These are phyloP conservation scores for Neosilurus mollespiculum DNA, from an alignment of 2,797 vertebrate species.

Conservation along the genomic window DNA sequence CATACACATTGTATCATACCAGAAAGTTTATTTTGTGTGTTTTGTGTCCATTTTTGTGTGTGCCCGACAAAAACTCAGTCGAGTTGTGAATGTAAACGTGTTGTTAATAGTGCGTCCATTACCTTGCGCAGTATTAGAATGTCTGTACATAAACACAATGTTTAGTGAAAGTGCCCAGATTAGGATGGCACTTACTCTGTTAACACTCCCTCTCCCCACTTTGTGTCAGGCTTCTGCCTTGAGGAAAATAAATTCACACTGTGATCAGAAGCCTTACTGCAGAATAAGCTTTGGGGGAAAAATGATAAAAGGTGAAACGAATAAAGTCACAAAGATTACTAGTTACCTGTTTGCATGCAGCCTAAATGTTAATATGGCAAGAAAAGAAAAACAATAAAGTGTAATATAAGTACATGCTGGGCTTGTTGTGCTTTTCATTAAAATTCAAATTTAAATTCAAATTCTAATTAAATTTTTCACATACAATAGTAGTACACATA, in stretches of 20 bases:
- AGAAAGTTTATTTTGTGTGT: conserved; percentile 53
- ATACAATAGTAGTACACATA: too few species aligned
- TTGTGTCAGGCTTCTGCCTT: conserved; percentile 74
- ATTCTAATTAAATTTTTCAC: too few species aligned
- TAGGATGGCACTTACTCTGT: conserved; percentile 68
- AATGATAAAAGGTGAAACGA: conserved; percentile 64
- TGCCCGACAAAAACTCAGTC: conserved; percentile 69
- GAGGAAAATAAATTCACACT: conserved; percentile 79
- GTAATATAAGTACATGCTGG: conserved; percentile 80
- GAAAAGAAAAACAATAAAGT: conserved; percentile 71
- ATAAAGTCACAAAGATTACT: conserved; percentile 68
- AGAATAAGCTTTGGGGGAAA: conserved; percentile 73
- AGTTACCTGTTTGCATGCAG: conserved; percentile 91
- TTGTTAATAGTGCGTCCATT: conserved; percentile 74
- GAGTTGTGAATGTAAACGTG: conserved; percentile 79
- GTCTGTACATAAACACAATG: conserved; percentile 80
- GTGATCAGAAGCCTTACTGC: conserved; percentile 87
- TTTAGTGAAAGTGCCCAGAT: conserved; percentile 79
- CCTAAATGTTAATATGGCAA: conserved; percentile 83
- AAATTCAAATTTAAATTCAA: too few species aligned
- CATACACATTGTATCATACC: conserved; percentile 58
- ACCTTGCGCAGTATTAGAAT: conserved; percentile 84
- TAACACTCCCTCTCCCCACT: conserved; percentile 67
- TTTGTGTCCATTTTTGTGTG: conserved; percentile 64
- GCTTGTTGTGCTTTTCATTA: conserved; percentile 20